Evolutionary conservation across 1,140 invertebrate genomes (phyloP).

Genomic region (Radopholus similis): DNA sequence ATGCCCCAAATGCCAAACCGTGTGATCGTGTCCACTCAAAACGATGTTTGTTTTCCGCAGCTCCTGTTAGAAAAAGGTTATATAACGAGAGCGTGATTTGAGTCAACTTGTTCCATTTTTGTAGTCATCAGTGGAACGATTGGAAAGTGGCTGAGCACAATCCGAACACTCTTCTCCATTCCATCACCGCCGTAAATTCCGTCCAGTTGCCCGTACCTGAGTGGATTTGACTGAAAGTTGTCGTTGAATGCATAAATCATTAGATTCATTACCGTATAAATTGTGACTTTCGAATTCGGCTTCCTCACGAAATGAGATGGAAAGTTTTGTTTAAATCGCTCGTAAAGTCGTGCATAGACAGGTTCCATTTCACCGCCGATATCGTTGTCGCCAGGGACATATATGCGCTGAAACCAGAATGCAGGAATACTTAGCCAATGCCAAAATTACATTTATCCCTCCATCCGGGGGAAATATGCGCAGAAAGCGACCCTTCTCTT

Average conservation of each 20-base stretch:
- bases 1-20: slow-evolving; percentile 11
- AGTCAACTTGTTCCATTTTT: slow-evolving; percentile 9
- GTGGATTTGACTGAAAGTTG: slow-evolving; percentile 6
- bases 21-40: slow-evolving; percentile 41
- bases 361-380: slow-evolving; percentile 38
- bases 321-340: slow-evolving; percentile 19
- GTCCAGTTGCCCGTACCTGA: not conserved
- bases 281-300: no score
- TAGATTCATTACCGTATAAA: no score
- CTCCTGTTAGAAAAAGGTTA: no score
- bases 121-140: slow-evolving; percentile 18
- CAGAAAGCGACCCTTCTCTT: slow-evolving; percentile 22
- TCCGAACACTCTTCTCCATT: not conserved
- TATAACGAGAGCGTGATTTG: no score
- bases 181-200: not conserved
- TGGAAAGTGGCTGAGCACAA: slow-evolving; percentile 39
- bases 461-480: slow-evolving; percentile 26
- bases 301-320: slow-evolving; percentile 13
- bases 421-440: slow-evolving; percentile 5
- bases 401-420: slow-evolving; percentile 32
- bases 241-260: no score
- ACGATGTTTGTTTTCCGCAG: slow-evolving; percentile 16
- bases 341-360: slow-evolving; percentile 24
- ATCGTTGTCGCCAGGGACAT: slow-evolving; percentile 41
- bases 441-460: slow-evolving; percentile 17